Evolutionary conservation across 2,888 invertebrate genomes (phyloP).

Genomic region (Cantharis nigra): DNA sequence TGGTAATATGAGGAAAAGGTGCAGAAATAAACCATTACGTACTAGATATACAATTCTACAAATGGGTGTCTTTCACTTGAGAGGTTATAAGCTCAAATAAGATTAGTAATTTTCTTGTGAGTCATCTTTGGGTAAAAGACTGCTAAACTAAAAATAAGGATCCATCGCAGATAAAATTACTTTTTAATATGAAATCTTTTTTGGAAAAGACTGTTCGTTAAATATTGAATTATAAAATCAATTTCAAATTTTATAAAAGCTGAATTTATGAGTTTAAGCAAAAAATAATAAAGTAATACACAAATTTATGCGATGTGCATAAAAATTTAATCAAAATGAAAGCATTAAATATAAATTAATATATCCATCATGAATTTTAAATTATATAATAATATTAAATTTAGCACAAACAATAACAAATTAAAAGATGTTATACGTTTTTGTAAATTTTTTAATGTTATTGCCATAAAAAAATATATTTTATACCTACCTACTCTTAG

Average conservation of each 20-base stretch:
- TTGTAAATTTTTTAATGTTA: background rate
- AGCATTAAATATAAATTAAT: background rate
- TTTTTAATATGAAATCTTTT: background rate
- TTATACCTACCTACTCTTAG: background rate
- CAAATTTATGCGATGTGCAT: background rate
- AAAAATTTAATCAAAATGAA: background rate
- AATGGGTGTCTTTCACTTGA: slow-evolving; percentile 19
- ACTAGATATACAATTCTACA: slow-evolving; percentile 18
- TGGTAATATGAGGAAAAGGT: slow-evolving; percentile 25
- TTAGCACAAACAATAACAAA: background rate
- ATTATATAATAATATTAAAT: background rate
- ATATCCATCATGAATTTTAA: background rate
- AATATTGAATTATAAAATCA: background rate
- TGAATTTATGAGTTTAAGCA: background rate
- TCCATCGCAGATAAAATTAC: background rate
- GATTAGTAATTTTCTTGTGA: slow-evolving; percentile 20
- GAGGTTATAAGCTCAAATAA: slow-evolving; percentile 19
- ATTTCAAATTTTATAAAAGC: background rate
- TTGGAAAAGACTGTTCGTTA: background rate
- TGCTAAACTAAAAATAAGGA: background rate
- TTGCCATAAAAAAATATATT: background rate
- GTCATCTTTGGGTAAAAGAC: background rate
- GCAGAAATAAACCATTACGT: slow-evolving; percentile 22
- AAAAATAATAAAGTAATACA: background rate
- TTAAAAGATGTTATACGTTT: background rate